Base-by-base conservation (phyloP, 2,888 invertebrate species). In the Pseudanteris insignis region DNA sequence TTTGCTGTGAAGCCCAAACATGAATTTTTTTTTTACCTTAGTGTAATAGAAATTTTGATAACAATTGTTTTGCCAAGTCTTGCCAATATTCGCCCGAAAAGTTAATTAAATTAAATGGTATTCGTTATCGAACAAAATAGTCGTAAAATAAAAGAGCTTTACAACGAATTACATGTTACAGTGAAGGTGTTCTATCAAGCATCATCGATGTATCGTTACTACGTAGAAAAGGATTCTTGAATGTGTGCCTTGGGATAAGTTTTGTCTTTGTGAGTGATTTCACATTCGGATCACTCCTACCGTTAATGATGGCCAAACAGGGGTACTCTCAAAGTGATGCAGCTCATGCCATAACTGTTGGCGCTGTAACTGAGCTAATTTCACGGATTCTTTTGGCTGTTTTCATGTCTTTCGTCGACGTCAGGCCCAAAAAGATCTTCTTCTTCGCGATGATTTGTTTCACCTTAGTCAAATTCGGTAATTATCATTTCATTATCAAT, bases 281-380 rank as follows among this genome's bases (percentile, higher is more conserved):
- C 29, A 86, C 87, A 0, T 91, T 91, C 73, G 84, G 87, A 65
- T 86, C 88, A 0, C 72, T 91, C 40, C 84, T 90, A 59, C 90
- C 91, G 0, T 70, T 89, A 67, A 80, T 88, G 60, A 80, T 89
- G 53, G 83, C 83, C 47, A 84, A 85, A 1, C 80, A 83, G 46
- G 85, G 85, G 58, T 87, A 85, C 70, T 78, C 81, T 4, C 81
- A 83, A 73, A 80, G 83, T 59, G 84, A 89, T 67, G 85, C 87
- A 0, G 89, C 91, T 0, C 81, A 84, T 1, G 85, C 89, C 48
- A 86, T 91, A 40, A 89, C 89, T 64, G 84, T 88, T 1, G 87
- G 87, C 0, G 89, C 90, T 0, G 80, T 86, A 8, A 85, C 88
- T 0, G 91, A 91, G 79, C 81, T 91, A 10, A 59, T 83, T 0